Base-by-base conservation (phyloP, 2,797 vertebrate genomes). In the Graptemys geographica region DNA sequence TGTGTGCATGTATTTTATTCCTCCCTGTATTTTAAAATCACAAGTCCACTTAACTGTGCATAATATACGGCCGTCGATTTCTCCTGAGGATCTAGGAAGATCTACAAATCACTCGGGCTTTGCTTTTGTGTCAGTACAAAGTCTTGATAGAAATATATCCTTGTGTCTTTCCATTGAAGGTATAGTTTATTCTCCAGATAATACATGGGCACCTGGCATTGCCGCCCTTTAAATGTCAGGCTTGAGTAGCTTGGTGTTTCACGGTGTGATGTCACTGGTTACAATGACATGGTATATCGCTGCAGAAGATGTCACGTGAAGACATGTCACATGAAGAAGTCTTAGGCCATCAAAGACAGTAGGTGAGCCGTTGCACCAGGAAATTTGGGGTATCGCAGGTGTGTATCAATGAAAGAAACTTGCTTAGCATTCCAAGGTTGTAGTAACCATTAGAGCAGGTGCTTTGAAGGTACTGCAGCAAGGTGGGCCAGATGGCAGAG, bases 1-100 rank as follows among this genome's bases (percentile, higher is more conserved):
- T 57, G 2, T 0, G 0, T 2, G 8, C 5, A 27, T 3, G 49
- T 81, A 86, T 57, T 15, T 23, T 84, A n/a, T 57, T 65, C 53
- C 59, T 80, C 72, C 19, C 3, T 4, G 5, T 55, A 37, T 92
- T 81, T 65, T 57, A 59, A 91, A 91, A 82, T 87, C 12, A 21
- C 23, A 13, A 59, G 0, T 59, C 89, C 23, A 16, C 12, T 84
- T 56, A 8, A 56, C 7, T 90, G 62, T 79, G 8, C 25, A 1
- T 49, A 41, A 81, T 51, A 31, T n/a, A 83, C 41, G 4, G 2
- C 4, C 12, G 44, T 27, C 9, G 81, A 0, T 52, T 56, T 21
- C 52, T 27, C 15, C 8, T 18, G 59, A 33, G 28, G 92, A n/a
- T 51, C 53, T 72, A n/a, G 74, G 0, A 1, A 44, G 59, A 3